Evolutionary conservation across 2,888 invertebrate genomes (phyloP), one percentile per base, ranked within the genome.

Genomic region (Pyrgus malvae): DNA sequence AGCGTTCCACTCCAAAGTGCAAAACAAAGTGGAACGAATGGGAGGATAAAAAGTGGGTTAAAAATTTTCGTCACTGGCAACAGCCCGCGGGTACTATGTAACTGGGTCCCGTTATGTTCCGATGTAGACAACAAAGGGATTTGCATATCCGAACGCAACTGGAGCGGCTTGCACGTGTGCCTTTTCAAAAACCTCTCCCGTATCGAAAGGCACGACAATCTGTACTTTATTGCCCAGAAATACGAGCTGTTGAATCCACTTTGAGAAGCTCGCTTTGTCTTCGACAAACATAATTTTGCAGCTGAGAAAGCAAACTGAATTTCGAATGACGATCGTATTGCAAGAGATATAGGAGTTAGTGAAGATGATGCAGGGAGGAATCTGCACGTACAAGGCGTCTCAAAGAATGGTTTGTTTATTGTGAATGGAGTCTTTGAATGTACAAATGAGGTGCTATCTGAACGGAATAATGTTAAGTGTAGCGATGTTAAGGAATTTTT

Each of bases 81-180:
- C 41, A 41, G n/a, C n/a, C n/a, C n/a, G n/a, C n/a, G n/a, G n/a
- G n/a, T n/a, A n/a, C n/a, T n/a, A n/a, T n/a, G n/a, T 40, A 78
- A 77, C 65, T 59, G 57, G 59, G 69, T 68, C 69, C 84, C 81
- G 82, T 81, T 80, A 82, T 66, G 62, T 59, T 62, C 68, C 78
- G 38, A 27, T 38, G 53, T 53, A 76, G 79, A 85, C 84, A 83
- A 86, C 84, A 86, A 88, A 87, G 79, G 67, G 76, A 85, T 88
- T 88, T 85, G 83, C 88, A 87, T 85, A 78, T 78, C 72, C 71
- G 73, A 74, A 76, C 80, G 80, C 65, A 83, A 79, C 67, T 69
- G 64, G 69, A 68, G 61, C 69, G 65, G 48, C 62, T 48, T 62
- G 65, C 72, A 74, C 74, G 74, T 73, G 73, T 69, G 57, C 53